These are phyloP conservation scores for Drosophila heteroneura DNA, from an alignment of 2,888 invertebrate species.

Conservation along the genomic window DNA sequence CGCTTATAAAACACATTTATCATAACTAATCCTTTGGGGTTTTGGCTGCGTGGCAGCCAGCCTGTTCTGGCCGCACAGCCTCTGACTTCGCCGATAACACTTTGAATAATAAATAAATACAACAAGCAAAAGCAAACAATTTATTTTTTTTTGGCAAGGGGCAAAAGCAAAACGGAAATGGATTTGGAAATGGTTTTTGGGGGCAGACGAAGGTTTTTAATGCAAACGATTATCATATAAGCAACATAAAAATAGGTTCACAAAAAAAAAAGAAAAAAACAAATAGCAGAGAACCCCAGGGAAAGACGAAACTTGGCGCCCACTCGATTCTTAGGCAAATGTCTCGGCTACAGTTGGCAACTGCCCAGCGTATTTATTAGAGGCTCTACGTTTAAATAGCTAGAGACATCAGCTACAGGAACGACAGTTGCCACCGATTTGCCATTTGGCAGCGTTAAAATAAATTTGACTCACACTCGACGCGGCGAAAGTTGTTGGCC, in stretches of 20 bases:
- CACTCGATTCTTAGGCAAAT: constrained; percentile 7
- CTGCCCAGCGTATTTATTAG: constrained; percentile 62
- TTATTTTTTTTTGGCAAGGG: constrained; percentile 43
- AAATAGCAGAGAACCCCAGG: not conserved
- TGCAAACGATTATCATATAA: constrained; percentile 81
- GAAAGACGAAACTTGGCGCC: constrained; percentile 31
- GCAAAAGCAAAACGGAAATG: constrained; percentile 47
- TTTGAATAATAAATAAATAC: constrained; percentile 81
- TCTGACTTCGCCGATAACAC: constrained; percentile 69
- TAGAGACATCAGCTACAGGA: constrained; percentile 18
- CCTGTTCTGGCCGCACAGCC: constrained; percentile 19
- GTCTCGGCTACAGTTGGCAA: constrained; percentile 49
- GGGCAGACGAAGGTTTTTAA: constrained; percentile 66
- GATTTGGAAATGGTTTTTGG: constrained; percentile 37
- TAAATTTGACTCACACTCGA: constrained; percentile 59
- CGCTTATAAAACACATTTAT: constrained; percentile 81
- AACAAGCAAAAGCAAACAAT: constrained; percentile 59
- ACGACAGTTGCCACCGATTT: constrained; percentile 66
- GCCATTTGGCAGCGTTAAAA: constrained; percentile 79
- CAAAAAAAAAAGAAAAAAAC: not conserved
- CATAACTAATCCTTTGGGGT: constrained; percentile 81
- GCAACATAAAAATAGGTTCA: constrained; percentile 71
- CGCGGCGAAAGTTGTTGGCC: constrained; percentile 23
- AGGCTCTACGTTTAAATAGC: constrained; percentile 48
- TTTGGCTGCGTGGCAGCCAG: constrained; percentile 66